Evolutionary conservation across 2,888 invertebrate species (phyloP).

Genomic region (Cerastis rubricosa): DNA sequence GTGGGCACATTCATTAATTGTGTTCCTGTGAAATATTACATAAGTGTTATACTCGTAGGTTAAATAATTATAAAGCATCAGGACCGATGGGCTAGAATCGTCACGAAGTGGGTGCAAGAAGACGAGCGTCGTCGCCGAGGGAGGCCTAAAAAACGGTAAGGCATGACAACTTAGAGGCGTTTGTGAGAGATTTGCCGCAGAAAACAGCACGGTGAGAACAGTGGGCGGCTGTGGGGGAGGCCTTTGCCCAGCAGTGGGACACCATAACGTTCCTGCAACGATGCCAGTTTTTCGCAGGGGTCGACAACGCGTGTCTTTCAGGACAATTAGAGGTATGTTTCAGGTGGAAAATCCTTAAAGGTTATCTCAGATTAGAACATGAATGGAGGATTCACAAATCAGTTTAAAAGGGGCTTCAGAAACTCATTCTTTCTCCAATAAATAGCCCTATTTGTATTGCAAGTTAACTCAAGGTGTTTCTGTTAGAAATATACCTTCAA

Average conservation of each 20-base stretch:
- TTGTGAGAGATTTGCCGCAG: too few relatives aligned
- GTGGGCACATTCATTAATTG: background rate
- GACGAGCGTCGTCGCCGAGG: too few relatives aligned
- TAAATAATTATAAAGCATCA: background rate
- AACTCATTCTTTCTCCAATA: background rate
- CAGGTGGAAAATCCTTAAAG: background rate
- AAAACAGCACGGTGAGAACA: too few relatives aligned
- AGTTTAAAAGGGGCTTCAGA: background rate
- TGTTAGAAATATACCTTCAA: too few relatives aligned
- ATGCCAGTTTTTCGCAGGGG: background rate
- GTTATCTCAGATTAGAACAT: background rate
- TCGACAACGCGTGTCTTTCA: background rate
- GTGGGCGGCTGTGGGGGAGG: too few relatives aligned
- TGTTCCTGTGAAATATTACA: background rate
- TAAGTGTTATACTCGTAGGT: background rate
- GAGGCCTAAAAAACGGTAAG: too few relatives aligned
- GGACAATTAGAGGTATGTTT: background rate
- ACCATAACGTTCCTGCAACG: background rate
- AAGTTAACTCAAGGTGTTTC: constrained; percentile 1
- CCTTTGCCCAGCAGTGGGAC: too few relatives aligned
- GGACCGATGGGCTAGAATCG: too few relatives aligned
- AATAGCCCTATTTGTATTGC: background rate
- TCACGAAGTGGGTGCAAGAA: too few relatives aligned
- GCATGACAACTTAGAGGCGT: too few relatives aligned
- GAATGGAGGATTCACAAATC: background rate